phyloP scores from a whole-genome alignment of 2,888 invertebrate genomes.

The Neoascia interrupta region DNA sequence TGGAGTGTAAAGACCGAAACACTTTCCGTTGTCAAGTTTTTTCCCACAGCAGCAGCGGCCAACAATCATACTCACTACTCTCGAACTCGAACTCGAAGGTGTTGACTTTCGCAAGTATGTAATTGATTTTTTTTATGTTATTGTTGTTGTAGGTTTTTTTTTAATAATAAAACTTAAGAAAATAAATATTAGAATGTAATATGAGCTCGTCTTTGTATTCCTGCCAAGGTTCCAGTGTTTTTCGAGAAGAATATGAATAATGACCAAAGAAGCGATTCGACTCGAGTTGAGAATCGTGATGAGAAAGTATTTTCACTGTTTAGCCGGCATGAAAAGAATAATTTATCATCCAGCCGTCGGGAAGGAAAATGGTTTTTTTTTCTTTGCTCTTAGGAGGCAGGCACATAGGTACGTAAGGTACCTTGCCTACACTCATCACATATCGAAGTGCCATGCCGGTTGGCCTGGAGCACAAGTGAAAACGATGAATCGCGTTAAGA shows the following conservation, averaged over 20 bases:
- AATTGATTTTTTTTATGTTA: constrained; percentile 12
- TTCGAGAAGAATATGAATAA: constrained; percentile 29
- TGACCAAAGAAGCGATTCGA: constrained; percentile 25
- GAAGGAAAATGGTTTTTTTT: constrained; percentile 8
- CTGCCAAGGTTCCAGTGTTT: not conserved
- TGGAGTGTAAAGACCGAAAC: too few species aligned
- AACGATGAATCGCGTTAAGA: too few species aligned
- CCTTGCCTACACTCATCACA: too few species aligned
- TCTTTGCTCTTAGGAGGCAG: constrained; percentile 5
- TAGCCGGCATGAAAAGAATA: constrained; percentile 19
- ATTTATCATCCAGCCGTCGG: constrained; percentile 36
- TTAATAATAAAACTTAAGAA: constrained; percentile 1
- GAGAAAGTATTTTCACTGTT: constrained; percentile 62
- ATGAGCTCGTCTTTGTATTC: not conserved
- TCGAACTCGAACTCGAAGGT: constrained; percentile 2
- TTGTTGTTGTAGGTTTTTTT: not conserved
- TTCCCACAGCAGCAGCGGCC: constrained; percentile 23
- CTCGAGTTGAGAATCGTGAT: constrained; percentile 54
- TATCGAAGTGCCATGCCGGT: constrained; percentile 22
- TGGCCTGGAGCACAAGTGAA: constrained; percentile 29
- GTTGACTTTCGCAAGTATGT: constrained; percentile 48
- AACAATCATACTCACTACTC: not conserved
- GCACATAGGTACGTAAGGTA: constrained; percentile 4
- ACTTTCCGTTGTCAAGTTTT: constrained; percentile 37
- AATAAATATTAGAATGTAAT: constrained; percentile 26